Base-by-base conservation (phyloP, 1,140 invertebrate genomes). In the Hyles euphorbiae region DNA sequence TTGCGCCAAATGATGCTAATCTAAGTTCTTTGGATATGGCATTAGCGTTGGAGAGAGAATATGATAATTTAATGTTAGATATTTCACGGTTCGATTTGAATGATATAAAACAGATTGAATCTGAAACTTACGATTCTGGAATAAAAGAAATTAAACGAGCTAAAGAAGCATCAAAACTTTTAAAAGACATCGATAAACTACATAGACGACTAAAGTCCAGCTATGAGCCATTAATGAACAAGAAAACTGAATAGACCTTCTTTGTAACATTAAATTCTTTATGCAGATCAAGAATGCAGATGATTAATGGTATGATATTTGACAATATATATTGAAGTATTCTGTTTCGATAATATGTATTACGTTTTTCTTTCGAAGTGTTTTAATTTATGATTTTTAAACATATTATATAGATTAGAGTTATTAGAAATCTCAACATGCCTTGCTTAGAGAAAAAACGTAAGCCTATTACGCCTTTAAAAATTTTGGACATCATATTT, bases 21-120 rank as follows among this genome's bases (percentile, higher is more conserved):
- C 71, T 92, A 6, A 90, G 89, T 56, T 87, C 87, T 46, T 88
- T 90, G 53, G 81, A 90, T 11, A 93, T 94, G 92, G 91, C 91
- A 78, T 83, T 85, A 57, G 83, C 88, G 46, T 86, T 94, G 48
- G 93, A 94, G 74, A 88, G 73, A 60, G 89, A 89, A 45, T 92
- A 92, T 63, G 90, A 93, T 65, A 72, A 81, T 11, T 76, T 91
- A 8, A 90, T 92, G 78, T 63, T 90, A 45, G 81, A 91, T 69
- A 73, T 93, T 55, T 92, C 93, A 49, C 81, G 77, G 49, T 80
- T 91, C 63, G 91, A 93, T 22, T 81, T 88, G 12, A 82, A 91
- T 34, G 74, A 91, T 54, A 91, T 94, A 3, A 83, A 87, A 52
- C 56, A 70, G 50, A 90, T 91, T 45, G 91, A 93, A 68, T 90